These are phyloP conservation scores for Drosophila percnosoma DNA, from an alignment of 2,888 invertebrate genomes.

Conservation along the genomic window DNA sequence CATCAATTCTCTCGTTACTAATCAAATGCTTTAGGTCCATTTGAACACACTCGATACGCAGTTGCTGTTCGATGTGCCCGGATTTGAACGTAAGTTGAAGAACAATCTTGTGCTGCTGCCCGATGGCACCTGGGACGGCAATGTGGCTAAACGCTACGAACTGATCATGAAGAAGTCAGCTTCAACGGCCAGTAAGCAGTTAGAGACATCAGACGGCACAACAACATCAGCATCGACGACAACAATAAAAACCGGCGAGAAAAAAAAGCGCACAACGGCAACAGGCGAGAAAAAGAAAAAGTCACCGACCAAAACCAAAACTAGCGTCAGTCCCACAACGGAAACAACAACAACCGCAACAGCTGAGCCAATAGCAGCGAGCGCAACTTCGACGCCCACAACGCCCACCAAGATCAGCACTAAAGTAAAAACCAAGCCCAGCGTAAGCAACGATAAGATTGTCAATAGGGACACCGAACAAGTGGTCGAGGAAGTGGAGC, in stretches of 20 bases:
- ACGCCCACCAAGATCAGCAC: slow-evolving; percentile 44
- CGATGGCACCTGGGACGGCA: slow-evolving; percentile 79
- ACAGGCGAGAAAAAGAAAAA: slow-evolving; percentile 67
- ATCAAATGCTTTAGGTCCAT: slow-evolving; percentile 68
- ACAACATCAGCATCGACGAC: slow-evolving; percentile 6
- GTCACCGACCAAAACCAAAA: slow-evolving; percentile 64
- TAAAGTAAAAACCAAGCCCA: slow-evolving; percentile 38
- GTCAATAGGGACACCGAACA: slow-evolving; percentile 12
- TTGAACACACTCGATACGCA: slow-evolving; percentile 76
- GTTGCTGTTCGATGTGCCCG: slow-evolving; percentile 77
- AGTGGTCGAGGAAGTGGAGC: slow-evolving; percentile 18
- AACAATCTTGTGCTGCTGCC: slow-evolving; percentile 82
- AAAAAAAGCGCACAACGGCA: slow-evolving; percentile 53
- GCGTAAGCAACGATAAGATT: slow-evolving; percentile 25
- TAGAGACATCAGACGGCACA: slow-evolving; percentile 16
- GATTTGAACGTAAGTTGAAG: slow-evolving; percentile 78
- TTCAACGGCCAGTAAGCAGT: slow-evolving; percentile 28
- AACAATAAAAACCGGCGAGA: slow-evolving; percentile 39
- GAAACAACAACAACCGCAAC: slow-evolving; percentile 10
- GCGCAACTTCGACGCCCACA: slow-evolving; percentile 18
- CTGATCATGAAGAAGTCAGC: slow-evolving; percentile 64
- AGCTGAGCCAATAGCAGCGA: slow-evolving; percentile 9
- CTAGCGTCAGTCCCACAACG: slow-evolving; percentile 27
- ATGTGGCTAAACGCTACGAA: slow-evolving; percentile 78
- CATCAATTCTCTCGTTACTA: background rate